Conservation (phyloP, 1,140 invertebrate genomes). For the Myzus persicae region DNA sequence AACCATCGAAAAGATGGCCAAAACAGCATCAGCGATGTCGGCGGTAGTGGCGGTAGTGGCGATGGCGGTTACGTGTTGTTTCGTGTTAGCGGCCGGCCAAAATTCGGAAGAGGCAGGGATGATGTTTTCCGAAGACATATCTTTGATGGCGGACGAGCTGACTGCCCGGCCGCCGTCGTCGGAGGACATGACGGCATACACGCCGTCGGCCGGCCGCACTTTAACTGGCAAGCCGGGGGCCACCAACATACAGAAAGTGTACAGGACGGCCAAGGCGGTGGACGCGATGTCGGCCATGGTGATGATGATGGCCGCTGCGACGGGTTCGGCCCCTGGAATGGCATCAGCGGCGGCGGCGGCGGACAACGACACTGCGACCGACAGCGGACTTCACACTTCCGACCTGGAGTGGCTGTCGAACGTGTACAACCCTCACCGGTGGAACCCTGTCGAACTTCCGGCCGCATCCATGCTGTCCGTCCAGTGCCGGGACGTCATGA, state of each 20-base stretch:
- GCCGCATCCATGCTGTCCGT: conserved; percentile 60
- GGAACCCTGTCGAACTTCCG: conserved; percentile 66
- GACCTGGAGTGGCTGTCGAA: conserved; percentile 71
- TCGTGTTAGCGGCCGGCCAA: not conserved
- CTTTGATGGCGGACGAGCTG: conserved; percentile 4
- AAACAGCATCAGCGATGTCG: not conserved
- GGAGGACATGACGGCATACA: not conserved
- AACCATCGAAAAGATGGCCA: conserved; percentile 37
- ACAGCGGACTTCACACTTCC: not conserved
- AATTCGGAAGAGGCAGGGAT: not conserved
- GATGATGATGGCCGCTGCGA: not conserved
- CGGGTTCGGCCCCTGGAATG: not conserved
- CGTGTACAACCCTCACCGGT: conserved; percentile 73
- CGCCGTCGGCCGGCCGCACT: not conserved
- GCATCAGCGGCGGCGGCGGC: not conserved
- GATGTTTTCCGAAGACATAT: conserved; percentile 4
- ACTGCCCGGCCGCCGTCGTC: not conserved
- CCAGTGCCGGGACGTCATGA: conserved; percentile 69
- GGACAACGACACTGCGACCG: not conserved
- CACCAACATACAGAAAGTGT: conserved; percentile 49
- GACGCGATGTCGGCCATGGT: not conserved
- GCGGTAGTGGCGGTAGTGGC: not conserved
- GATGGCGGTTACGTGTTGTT: not conserved
- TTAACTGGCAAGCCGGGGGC: not conserved
- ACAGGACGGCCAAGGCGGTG: conserved; percentile 30